phyloP scores from a whole-genome alignment of 2,797 vertebrate species.

The Myotis planiceps region DNA sequence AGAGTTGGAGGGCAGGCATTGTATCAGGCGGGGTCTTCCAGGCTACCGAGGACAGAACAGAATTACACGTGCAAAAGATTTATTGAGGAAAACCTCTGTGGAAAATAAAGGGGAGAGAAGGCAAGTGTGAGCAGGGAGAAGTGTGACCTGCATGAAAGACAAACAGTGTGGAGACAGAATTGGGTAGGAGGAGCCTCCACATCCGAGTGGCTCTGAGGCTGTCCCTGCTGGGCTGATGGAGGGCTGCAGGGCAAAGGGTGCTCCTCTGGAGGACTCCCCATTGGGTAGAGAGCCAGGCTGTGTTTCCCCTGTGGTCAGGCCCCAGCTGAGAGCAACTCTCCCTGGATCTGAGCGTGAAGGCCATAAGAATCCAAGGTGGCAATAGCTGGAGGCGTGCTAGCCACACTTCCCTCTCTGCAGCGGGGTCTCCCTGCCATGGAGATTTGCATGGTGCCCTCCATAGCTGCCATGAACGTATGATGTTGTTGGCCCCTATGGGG shows the following conservation, averaged over 20 bases:
- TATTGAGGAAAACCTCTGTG: neutral
- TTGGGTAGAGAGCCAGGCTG: neutral
- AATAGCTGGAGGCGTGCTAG: neutral
- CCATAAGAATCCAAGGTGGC: rapidly evolving
- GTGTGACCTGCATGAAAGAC: neutral
- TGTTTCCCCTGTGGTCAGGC: too few species aligned
- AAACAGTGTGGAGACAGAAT: neutral
- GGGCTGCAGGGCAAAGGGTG: rapidly evolving
- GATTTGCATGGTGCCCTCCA: rapidly evolving
- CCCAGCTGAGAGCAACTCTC: neutral
- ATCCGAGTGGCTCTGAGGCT: neutral
- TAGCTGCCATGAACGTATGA: rapidly evolving
- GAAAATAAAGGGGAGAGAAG: neutral
- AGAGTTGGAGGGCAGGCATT: neutral
- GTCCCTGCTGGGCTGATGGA: too few species aligned
- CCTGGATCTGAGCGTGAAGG: neutral
- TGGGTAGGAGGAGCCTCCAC: rapidly evolving
- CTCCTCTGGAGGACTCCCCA: neutral
- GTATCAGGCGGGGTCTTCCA: neutral
- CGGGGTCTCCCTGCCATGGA: rapidly evolving
- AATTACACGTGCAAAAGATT: neutral
- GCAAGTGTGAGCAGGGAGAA: neutral
- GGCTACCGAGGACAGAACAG: neutral
- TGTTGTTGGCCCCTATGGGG: neutral
- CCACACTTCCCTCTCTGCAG: rapidly evolving